A percentile compares a stretch with the other conserved stretches of the same genome.
Conservation (phyloP, 2,888 invertebrate genomes). For the Biston betularia region DNA sequence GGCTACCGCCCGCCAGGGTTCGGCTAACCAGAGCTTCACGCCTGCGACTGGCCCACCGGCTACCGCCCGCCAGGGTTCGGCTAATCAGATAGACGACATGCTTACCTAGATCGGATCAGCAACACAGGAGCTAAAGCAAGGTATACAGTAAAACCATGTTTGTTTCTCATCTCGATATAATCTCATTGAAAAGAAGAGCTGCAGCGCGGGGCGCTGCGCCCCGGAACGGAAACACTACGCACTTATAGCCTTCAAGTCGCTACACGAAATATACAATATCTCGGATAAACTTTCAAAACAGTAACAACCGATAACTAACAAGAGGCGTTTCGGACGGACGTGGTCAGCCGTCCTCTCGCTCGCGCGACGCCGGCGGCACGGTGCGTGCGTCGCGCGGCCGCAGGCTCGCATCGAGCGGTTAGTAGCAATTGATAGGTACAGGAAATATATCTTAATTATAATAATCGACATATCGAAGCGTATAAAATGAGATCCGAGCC, state of each 20-base stretch:
- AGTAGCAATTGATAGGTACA: slow-evolving; percentile 22
- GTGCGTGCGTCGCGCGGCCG: slow-evolving; percentile 25
- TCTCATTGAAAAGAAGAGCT: slow-evolving; percentile 58
- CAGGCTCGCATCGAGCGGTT: slow-evolving; percentile 13
- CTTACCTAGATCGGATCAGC: not conserved
- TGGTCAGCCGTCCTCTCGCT: slow-evolving; percentile 14
- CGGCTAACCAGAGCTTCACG: too few species aligned
- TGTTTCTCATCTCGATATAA: slow-evolving; percentile 62
- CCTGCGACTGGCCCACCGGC: too few species aligned
- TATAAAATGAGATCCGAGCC: slow-evolving; percentile 41
- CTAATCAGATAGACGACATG: too few species aligned
- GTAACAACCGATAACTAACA: slow-evolving; percentile 63
- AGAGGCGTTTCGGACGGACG: slow-evolving; percentile 37
- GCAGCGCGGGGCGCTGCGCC: slow-evolving; percentile 46
- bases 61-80: too few species aligned
- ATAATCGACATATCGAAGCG: slow-evolving; percentile 50
- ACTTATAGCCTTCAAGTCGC: slow-evolving; percentile 39
- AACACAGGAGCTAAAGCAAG: not conserved
- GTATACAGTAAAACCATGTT: slow-evolving; percentile 27
- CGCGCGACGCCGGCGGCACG: slow-evolving; percentile 24
- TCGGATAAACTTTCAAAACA: slow-evolving; percentile 73
- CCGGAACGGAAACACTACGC: slow-evolving; percentile 43
- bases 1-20: too few species aligned
- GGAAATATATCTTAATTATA: slow-evolving; percentile 39
- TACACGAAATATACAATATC: slow-evolving; percentile 49